Conservation (phyloP, 2,888 invertebrate species). For the Pharmacophagus antenor region DNA sequence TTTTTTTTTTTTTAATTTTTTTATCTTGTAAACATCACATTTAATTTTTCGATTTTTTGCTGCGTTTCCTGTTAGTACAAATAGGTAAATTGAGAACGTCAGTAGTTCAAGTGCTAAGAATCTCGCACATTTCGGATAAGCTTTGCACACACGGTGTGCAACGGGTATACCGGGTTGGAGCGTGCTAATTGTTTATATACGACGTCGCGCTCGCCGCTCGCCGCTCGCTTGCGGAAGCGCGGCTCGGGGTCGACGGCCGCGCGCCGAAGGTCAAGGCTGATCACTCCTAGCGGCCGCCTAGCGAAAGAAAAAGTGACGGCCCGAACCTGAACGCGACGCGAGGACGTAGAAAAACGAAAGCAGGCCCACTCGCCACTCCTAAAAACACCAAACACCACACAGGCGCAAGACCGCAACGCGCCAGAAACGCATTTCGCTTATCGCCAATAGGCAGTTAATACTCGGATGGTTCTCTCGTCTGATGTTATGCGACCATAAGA, state of each 20-base stretch:
- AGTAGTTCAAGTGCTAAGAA: no score
- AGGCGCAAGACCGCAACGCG: not conserved
- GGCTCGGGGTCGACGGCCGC: constrained; percentile 68
- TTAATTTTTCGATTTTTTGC: no score
- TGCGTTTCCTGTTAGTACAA: no score
- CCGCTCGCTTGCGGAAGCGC: constrained; percentile 39
- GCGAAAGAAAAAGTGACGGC: constrained; percentile 80
- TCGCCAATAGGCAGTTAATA: not conserved
- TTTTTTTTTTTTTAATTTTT: no score
- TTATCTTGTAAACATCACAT: no score
- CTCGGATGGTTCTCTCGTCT: no score
- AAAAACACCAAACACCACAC: not conserved
- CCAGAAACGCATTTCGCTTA: not conserved
- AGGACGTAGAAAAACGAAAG: constrained; percentile 80
- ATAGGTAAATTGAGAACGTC: no score
- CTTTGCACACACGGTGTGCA: no score
- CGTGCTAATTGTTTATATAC: constrained; percentile 11
- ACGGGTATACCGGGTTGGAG: no score
- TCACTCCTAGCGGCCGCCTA: constrained; percentile 43
- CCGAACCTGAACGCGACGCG: constrained; percentile 76
- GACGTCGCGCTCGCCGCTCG: constrained; percentile 14
- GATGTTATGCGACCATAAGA: no score
- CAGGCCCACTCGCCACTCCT: constrained; percentile 32
- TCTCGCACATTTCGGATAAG: no score
- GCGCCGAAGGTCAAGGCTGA: constrained; percentile 77